phyloP scores from a whole-genome alignment of 1,140 invertebrate genomes.

The Aphaenogaster floridana region DNA sequence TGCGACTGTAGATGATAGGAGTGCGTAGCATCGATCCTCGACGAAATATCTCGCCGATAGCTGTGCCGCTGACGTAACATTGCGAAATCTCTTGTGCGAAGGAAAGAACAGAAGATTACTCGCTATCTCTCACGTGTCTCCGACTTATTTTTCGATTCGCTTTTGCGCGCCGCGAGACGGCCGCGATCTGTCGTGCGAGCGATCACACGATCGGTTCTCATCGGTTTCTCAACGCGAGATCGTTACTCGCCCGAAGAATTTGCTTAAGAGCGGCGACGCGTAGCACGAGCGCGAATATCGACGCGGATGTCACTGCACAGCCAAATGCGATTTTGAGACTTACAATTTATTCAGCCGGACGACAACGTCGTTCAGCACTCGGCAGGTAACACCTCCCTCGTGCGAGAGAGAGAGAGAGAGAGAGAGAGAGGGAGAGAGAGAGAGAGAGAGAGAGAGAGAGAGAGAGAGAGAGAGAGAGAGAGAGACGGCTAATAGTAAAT shows the following conservation, averaged over 20 bases:
- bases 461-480: too few species aligned
- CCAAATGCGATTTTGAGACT: conserved; percentile 17
- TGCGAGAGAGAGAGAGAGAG: background rate
- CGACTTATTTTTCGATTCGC: conserved; percentile 75
- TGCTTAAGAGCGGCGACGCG: background rate
- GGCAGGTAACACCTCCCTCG: background rate
- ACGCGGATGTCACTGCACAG: background rate
- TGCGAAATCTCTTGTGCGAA: conserved; percentile 27
- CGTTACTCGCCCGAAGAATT: background rate
- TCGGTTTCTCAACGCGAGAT: background rate
- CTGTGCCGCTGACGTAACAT: background rate
- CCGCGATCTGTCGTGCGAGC: conserved; percentile 21
- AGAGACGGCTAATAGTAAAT: background rate
- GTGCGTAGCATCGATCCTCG: background rate
- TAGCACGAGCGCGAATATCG: conserved; percentile 8
- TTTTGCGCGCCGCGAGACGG: conserved; percentile 60
- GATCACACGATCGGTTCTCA: background rate
- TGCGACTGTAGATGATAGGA: background rate
- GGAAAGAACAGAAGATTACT: conserved; percentile 58
- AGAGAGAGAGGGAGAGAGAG: too few species aligned
- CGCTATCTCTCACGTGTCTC: conserved; percentile 68
- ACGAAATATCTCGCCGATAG: conserved; percentile 13
- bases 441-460: too few species aligned
- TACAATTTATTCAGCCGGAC: background rate
- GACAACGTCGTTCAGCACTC: background rate